Base-by-base conservation (phyloP, 1,140 invertebrate species). In the Drosophila albomicans region DNA sequence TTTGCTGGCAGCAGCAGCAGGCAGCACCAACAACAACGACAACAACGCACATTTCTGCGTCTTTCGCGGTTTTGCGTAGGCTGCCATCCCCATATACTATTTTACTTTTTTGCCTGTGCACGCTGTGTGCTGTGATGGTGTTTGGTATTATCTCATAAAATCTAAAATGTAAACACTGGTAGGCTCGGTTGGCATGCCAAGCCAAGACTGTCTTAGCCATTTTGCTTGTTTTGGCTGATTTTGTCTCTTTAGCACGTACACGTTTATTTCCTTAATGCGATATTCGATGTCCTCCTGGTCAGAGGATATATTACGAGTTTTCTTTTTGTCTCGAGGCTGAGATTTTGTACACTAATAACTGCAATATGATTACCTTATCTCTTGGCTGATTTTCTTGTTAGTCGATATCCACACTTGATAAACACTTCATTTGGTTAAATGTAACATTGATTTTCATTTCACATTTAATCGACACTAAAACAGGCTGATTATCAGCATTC, bases 61-160 rank as follows among this genome's bases (percentile, higher is more conserved):
- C 45, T 75, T 78, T 63, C 16, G 68, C 67, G 58, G 74, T 69
- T 70, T 56, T 77, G 59, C 59, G 49, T 30, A 30, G 13, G 46
- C 35, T 56, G 52, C 41, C 58, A 51, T 43, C n/a, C 10, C 35
- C 5, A 11, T 6, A 48, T 25, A 0, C 7, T 38, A 13, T 25
- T 20, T 11, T 5, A 51, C n/a, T 46, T 20, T 45, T 35, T 28
- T 63, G 30, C 54, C 46, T 48, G 71, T 70, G 49, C 64, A 0
- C 62, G 48, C 25, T 67, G 70, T 70, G 20, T 25, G 20, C 20
- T 25, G 20, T 84, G 78, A 81, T 89, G 81, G 75, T 80, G 85
- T 81, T 78, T 76, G 77, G 81, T 73, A 88, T 88, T 89, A 88
- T 88, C 78, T 77, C 85, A 89, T 88, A 88, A 88, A 88, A 89